Base-by-base conservation (phyloP, 2,888 invertebrate genomes). In the Mylabris sibirica region DNA sequence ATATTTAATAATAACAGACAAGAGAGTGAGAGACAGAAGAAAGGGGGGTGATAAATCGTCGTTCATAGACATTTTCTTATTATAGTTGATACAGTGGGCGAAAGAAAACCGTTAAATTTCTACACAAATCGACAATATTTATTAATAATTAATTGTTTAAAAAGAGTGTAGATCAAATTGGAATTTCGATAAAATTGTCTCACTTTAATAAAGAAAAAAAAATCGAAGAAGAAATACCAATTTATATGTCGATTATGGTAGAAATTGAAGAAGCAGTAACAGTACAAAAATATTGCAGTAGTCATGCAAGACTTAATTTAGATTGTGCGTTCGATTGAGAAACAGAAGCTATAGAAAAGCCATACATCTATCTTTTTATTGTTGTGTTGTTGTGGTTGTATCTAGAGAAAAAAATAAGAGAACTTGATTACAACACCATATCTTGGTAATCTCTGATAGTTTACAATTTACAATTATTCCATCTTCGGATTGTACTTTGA, bases 261-360 rank as follows among this genome's bases (percentile, higher is more conserved):
- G 5, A 12, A 14, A 14, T 38, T 38, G 38, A 38, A 12, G 38
- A 11, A 34, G 6, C 8, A n/a, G n/a, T n/a, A n/a, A n/a, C n/a
- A n/a, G n/a, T n/a, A n/a, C n/a, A n/a, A n/a, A n/a, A 38, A 38
- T 38, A 38, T 14, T 38, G 38, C 12, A 38, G 38, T 57, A 38
- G 38, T 57, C 57, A 57, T 24, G 24, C 57, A 14, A 57, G 57
- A 57, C 57, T 57, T 57, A 57, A 57, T 57, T 24, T 57, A 22
- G 57, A 57, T 57, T 57, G 57, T 57, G 22, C 3, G 8, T 49
- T 6, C 49, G 49, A 24, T 24, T 1, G 24, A 24, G 12, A 22
- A 24, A 57, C 57, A 24, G 57, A 24, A 57, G 57, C 57, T 57
- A 22, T 49, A 49, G 20, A 49, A 41, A 20, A 49, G 49, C 49